Conservation (phyloP, 2,888 invertebrate genomes). For the Actias luna region DNA sequence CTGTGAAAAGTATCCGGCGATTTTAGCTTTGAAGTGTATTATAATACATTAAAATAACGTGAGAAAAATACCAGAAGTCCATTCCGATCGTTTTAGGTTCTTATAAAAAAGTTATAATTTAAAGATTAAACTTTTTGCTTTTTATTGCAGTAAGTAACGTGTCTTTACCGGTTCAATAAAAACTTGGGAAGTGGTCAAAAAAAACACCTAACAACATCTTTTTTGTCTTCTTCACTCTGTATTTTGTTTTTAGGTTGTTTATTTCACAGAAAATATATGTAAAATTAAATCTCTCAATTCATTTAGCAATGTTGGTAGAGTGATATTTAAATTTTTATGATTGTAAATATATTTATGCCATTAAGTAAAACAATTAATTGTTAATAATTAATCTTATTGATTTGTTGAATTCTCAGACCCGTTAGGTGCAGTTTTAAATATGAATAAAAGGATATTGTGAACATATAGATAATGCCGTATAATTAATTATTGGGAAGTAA, state of each 20-base stretch:
- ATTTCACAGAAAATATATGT: too few relatives aligned
- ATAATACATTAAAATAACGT: background rate
- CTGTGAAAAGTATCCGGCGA: background rate
- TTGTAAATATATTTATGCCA: too few relatives aligned
- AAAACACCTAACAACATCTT: background rate
- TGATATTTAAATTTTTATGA: too few relatives aligned
- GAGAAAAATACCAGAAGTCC: conserved; percentile 7
- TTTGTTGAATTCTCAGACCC: too few relatives aligned
- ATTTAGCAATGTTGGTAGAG: too few relatives aligned
- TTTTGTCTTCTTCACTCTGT: too few relatives aligned
- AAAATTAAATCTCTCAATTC: too few relatives aligned
- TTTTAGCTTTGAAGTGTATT: background rate
- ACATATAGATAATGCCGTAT: background rate
- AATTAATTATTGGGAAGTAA: conserved; percentile 21
- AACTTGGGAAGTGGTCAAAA: background rate
- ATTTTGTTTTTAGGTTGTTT: too few relatives aligned
- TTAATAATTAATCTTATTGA: too few relatives aligned
- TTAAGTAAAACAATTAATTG: too few relatives aligned
- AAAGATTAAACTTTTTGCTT: background rate
- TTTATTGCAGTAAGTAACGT: background rate
- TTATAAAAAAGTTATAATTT: background rate
- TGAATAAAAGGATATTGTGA: too few relatives aligned
- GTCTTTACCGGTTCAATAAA: conserved; percentile 6
- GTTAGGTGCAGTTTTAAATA: too few relatives aligned
- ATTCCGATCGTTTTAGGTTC: conserved; percentile 2